phyloP scores from a whole-genome alignment of 1,140 invertebrate genomes.

The Fopius arisanus region DNA sequence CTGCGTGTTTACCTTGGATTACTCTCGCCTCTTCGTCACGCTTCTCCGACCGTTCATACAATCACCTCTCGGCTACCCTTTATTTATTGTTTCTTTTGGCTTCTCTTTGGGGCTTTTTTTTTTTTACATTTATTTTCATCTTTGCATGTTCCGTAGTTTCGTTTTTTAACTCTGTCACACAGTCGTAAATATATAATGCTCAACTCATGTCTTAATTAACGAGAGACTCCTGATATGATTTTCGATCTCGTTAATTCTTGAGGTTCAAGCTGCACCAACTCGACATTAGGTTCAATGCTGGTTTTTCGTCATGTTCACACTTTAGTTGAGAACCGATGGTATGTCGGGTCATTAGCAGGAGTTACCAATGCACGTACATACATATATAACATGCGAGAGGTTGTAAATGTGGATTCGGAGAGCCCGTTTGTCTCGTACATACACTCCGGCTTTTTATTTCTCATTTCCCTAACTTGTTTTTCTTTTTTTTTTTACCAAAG shows the following conservation, averaged over 20 bases:
- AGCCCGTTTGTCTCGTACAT: constrained; percentile 16
- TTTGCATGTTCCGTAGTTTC: neutral
- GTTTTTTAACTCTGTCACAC: constrained; percentile 8
- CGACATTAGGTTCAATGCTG: neutral
- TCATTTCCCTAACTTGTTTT: too few species aligned
- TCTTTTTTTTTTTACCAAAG: too few species aligned
- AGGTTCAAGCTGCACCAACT: neutral
- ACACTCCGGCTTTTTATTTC: neutral
- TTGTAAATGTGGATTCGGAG: constrained; percentile 11
- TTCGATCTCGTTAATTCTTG: too few species aligned
- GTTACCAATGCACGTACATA: constrained; percentile 10
- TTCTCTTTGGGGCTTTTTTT: constrained; percentile 1
- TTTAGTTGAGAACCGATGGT: constrained; percentile 14
- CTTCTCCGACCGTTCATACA: constrained; percentile 12
- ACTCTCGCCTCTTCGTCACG: constrained; percentile 31
- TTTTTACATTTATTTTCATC: constrained; percentile 17
- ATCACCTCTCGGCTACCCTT: neutral
- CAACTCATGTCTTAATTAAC: constrained; percentile 60
- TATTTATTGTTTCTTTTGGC: neutral
- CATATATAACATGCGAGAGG: neutral
- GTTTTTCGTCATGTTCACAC: neutral
- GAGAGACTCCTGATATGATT: constrained; percentile 43
- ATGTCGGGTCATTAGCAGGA: constrained; percentile 15
- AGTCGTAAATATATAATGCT: constrained; percentile 35
- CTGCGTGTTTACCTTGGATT: constrained; percentile 32